Evolutionary conservation across 2,797 vertebrate species (phyloP).

Genomic region (Pelobates cultripes): DNA sequence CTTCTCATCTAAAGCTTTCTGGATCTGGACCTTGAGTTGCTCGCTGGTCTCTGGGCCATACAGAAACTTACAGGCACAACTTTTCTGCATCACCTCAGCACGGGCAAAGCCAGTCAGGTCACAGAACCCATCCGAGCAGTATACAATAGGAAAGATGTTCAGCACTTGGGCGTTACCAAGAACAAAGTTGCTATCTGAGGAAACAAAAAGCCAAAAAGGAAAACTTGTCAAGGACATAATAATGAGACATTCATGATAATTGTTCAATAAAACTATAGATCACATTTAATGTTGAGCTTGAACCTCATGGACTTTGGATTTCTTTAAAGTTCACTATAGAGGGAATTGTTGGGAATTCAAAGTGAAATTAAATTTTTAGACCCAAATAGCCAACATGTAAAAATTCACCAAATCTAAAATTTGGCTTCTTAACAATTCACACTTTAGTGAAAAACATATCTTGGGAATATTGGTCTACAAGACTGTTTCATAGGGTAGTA

Average conservation of each 20-base stretch:
- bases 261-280: no score
- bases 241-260: not conserved
- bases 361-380: no score
- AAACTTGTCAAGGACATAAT: slow-evolving; percentile 2
- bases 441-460: no score
- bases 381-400: no score
- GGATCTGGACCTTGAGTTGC: slow-evolving; percentile 71
- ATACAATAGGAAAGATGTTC: slow-evolving; percentile 79
- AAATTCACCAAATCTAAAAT: no score
- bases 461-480: no score
- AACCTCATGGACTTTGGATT: no score
- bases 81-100: slow-evolving; percentile 80
- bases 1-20: slow-evolving; percentile 74
- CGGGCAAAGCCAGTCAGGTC: slow-evolving; percentile 78
- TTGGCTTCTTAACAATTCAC: no score
- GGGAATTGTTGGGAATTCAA: no score
- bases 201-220: slow-evolving; percentile 1
- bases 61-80: slow-evolving; percentile 78
- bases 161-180: slow-evolving; percentile 79
- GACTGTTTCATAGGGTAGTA: no score
- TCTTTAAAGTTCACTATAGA: no score
- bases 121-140: slow-evolving; percentile 80
- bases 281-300: no score
- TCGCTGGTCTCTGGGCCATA: slow-evolving; percentile 76
- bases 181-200: slow-evolving; percentile 78